Percentiles rank a stretch among this genome's conserved stretches.
phyloP scores from a whole-genome alignment of 2,797 vertebrate species.

The Labroides dimidiatus region DNA sequence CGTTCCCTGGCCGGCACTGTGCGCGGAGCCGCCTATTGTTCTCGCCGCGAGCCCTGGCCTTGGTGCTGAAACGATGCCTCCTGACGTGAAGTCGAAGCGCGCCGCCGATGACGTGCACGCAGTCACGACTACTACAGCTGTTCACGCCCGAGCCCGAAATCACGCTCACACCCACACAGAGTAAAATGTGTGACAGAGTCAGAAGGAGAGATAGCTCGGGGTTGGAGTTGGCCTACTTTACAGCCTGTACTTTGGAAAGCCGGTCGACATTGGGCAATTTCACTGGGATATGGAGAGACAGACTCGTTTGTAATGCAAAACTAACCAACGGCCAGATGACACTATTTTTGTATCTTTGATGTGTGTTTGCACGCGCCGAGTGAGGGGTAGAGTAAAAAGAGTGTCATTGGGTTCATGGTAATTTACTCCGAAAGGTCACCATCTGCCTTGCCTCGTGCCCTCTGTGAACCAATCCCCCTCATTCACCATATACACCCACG shows the following conservation, averaged over 20 bases:
- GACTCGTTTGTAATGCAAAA: background rate
- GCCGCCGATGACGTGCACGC: conserved; percentile 60
- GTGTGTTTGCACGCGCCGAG: background rate
- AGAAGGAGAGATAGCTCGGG: conserved; percentile 63
- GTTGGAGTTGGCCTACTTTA: conserved; percentile 78
- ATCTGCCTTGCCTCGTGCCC: conserved; percentile 76
- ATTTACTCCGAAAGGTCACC: conserved; percentile 84
- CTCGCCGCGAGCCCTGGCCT: conserved; percentile 84
- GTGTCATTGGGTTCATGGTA: conserved; percentile 79
- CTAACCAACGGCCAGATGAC: background rate
- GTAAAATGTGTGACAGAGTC: conserved; percentile 62
- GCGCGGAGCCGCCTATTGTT: conserved; percentile 83
- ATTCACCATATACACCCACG: conserved; percentile 25
- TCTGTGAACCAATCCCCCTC: conserved; percentile 51
- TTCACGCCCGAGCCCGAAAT: conserved; percentile 65
- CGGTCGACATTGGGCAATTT: conserved; percentile 33
- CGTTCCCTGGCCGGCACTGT: conserved; percentile 60
- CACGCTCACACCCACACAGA: conserved; percentile 67
- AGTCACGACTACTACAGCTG: conserved; percentile 80
- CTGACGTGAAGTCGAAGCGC: conserved; percentile 67
- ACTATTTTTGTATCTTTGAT: background rate
- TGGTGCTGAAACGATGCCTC: conserved; percentile 83
- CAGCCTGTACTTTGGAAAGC: conserved; percentile 48
- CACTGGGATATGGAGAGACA: conserved; percentile 1
- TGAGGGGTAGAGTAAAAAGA: conserved; percentile 27